Conservation (phyloP, 1,140 invertebrate species). For the Liolophura sinensis region DNA sequence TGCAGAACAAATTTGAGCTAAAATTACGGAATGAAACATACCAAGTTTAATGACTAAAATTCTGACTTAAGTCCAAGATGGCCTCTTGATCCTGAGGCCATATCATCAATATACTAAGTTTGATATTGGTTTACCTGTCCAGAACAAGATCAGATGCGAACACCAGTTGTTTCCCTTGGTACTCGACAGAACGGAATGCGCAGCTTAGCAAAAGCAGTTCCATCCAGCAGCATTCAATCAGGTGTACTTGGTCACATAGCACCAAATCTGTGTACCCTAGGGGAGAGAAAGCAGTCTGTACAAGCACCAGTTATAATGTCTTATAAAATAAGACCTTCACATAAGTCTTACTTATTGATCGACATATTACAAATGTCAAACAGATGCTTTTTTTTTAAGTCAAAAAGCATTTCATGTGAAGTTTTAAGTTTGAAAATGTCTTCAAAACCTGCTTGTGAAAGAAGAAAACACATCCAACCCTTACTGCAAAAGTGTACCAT, state of each 20-base stretch:
- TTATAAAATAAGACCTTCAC: too few relatives aligned
- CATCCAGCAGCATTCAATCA: conserved; percentile 55
- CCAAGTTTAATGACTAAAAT: too few relatives aligned
- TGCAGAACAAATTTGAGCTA: too few relatives aligned
- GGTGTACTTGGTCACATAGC: conserved; percentile 50
- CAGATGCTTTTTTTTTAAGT: too few relatives aligned
- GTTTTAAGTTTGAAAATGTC: too few relatives aligned
- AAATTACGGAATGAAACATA: too few relatives aligned
- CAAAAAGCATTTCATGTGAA: too few relatives aligned
- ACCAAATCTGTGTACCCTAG: conserved; percentile 50
- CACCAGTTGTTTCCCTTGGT: conserved; percentile 42
- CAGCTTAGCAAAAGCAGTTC: conserved; percentile 49
- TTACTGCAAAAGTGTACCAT: too few relatives aligned
- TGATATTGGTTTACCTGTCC: conserved; percentile 35
- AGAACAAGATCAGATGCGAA: conserved; percentile 51
- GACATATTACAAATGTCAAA: too few relatives aligned
- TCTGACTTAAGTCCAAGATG: not conserved
- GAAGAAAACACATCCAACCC: too few relatives aligned
- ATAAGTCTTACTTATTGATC: too few relatives aligned
- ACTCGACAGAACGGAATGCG: conserved; percentile 49
- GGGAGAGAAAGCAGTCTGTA: not conserved
- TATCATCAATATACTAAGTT: not conserved
- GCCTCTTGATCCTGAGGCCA: not conserved
- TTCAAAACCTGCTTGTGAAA: too few relatives aligned
- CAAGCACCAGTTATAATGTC: not conserved